A percentile compares a stretch with the other conserved stretches of the same genome.
Conservation (phyloP, 2,888 invertebrate species). For the Pristionchus entomophagus region DNA sequence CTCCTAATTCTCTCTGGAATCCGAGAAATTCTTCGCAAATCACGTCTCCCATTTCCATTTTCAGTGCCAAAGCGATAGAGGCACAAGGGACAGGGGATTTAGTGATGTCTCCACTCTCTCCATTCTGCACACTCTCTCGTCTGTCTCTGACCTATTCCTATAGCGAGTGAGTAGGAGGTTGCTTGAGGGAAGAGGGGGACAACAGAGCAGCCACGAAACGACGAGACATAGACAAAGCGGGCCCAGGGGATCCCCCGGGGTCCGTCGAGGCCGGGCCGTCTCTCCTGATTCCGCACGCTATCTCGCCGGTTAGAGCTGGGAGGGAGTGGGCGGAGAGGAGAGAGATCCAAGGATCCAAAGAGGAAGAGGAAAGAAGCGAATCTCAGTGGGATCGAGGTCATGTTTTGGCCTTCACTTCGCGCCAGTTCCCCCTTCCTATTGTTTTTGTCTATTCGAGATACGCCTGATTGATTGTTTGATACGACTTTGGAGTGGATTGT, state of each 20-base stretch:
- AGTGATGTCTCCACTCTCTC: not conserved
- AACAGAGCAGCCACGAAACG: not conserved
- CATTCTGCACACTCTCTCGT: not conserved
- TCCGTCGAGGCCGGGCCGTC: not conserved
- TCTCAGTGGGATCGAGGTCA: not conserved
- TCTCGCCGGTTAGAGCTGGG: not conserved
- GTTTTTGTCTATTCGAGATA: not conserved
- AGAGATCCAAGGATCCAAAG: too few relatives aligned
- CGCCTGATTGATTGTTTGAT: not conserved
- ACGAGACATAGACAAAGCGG: not conserved
- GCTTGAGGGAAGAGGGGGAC: not conserved
- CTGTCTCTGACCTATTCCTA: not conserved
- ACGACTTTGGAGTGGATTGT: not conserved
- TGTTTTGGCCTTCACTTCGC: not conserved
- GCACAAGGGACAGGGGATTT: too few relatives aligned
- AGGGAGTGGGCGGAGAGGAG: not conserved
- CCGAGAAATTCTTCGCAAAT: not conserved
- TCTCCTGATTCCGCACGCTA: not conserved
- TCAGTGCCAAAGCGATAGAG: too few relatives aligned
- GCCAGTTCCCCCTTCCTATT: not conserved
- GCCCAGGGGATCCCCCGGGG: constrained; percentile 24
- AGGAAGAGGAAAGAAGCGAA: not conserved
- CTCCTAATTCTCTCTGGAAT: not conserved
- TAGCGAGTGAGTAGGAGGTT: not conserved
- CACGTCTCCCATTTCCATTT: not conserved